phyloP scores from a whole-genome alignment of 2,888 invertebrate species.

The Lymantria dispar region DNA sequence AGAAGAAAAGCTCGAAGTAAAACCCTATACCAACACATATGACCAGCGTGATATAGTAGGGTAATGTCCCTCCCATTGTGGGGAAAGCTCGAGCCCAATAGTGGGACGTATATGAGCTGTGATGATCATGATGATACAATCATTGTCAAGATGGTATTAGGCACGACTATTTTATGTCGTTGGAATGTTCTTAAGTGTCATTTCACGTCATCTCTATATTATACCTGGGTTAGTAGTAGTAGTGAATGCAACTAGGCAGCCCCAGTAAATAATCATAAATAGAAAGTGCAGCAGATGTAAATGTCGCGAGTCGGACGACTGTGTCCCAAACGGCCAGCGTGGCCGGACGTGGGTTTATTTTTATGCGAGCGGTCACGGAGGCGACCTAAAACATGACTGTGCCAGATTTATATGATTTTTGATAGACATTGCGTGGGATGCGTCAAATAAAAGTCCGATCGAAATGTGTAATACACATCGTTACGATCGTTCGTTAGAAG shows the following conservation, averaged over 20 bases:
- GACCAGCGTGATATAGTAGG: no score
- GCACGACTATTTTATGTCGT: no score
- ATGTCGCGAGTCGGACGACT: conserved; percentile 56
- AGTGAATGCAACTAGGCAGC: conserved; percentile 14
- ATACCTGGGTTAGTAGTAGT: no score
- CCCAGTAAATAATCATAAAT: conserved; percentile 57
- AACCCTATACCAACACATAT: no score
- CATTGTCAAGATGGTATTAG: no score
- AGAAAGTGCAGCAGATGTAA: conserved; percentile 71
- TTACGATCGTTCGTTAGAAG: conserved; percentile 8
- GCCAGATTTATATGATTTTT: conserved; percentile 62
- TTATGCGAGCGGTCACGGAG: conserved; percentile 53
- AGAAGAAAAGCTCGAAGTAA: no score
- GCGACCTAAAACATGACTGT: conserved; percentile 55
- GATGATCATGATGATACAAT: no score
- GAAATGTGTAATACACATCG: conserved; percentile 28
- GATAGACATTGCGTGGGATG: conserved; percentile 45
- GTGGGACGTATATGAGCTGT: no score
- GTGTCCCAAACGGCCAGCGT: conserved; percentile 26
- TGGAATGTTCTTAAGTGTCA: no score
- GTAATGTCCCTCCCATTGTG: no score
- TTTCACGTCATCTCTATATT: no score
- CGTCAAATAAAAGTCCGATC: conserved; percentile 36
- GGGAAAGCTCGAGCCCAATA: no score
- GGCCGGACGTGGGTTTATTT: conserved; percentile 55